Evolutionary conservation across 2,888 invertebrate genomes (phyloP).

Genomic region (Phasia obesa): DNA sequence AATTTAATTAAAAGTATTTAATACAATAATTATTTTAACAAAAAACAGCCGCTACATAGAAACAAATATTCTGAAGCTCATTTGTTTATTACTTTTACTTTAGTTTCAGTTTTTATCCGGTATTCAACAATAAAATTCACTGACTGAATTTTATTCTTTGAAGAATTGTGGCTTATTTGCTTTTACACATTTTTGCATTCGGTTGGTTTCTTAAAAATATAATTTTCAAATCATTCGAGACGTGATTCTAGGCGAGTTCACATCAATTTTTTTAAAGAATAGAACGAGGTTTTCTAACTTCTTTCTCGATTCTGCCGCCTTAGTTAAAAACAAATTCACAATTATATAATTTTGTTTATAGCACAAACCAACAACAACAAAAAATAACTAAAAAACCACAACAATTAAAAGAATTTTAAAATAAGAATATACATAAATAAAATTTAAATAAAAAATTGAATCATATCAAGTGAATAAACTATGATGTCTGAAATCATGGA

Average conservation of each 20-base stretch:
- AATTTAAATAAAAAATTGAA: conserved; percentile 1
- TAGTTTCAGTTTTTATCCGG: conserved; percentile 37
- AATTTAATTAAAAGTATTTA: conserved; percentile 51
- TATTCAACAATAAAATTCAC: neutral
- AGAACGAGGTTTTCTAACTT: neutral
- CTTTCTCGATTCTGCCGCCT: too few relatives aligned
- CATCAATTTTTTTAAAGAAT: conserved; percentile 42
- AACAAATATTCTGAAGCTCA: neutral
- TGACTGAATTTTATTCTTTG: conserved; percentile 22
- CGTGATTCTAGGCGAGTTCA: conserved; percentile 65
- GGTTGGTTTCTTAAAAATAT: conserved; percentile 27
- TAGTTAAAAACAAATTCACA: too few relatives aligned
- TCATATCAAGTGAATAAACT: neutral
- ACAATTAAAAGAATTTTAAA: too few relatives aligned
- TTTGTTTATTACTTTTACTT: neutral
- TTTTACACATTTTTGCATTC: neutral
- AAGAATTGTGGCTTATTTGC: conserved; percentile 59
- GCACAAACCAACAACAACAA: neutral
- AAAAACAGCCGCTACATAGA: conserved; percentile 5
- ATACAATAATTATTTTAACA: conserved; percentile 20
- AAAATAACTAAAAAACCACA: too few relatives aligned
- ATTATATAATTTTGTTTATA: conserved; percentile 12
- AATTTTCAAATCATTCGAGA: conserved; percentile 63
- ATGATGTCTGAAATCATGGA: conserved; percentile 60
- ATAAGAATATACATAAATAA: neutral